These are phyloP conservation scores for Cephus nigrinus DNA, from an alignment of 2,888 invertebrate species.

Conservation along the genomic window DNA sequence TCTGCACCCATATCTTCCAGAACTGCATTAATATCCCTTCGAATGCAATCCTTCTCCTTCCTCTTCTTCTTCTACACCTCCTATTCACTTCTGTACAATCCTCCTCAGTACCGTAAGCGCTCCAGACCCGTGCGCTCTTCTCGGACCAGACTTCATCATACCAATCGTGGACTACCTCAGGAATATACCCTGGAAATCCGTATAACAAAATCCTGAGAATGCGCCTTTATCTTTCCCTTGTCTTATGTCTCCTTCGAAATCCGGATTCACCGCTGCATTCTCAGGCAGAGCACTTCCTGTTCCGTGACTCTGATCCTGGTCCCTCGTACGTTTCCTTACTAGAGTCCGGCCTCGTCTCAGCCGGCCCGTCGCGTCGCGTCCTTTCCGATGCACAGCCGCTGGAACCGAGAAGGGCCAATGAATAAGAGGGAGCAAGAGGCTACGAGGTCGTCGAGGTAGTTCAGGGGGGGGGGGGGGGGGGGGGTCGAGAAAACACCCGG, in stretches of 20 bases:
- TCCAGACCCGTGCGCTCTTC: not conserved
- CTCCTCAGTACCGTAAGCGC: not conserved
- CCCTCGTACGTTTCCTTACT: not conserved
- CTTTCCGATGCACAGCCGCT: not conserved
- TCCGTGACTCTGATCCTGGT: not conserved
- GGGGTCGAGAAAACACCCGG: conserved; percentile 22
- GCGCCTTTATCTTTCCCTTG: not conserved
- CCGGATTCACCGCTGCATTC: not conserved
- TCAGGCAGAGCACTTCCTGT: not conserved
- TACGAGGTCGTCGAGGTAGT: conserved; percentile 15
- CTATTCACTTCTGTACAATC: not conserved
- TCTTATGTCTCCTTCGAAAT: too few relatives aligned
- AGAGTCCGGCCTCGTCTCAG: too few relatives aligned
- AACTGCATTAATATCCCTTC: not conserved
- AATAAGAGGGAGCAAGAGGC: conserved; percentile 9
- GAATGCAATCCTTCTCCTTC: not conserved
- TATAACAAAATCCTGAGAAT: not conserved
- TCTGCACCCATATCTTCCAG: not conserved
- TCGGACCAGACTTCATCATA: not conserved
- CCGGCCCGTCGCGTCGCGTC: not conserved
- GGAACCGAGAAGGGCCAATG: not conserved
- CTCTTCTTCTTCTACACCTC: not conserved
- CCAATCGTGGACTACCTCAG: not conserved
- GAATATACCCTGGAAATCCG: not conserved
- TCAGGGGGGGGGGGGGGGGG: too few relatives aligned